Evolutionary conservation across 2,888 invertebrate genomes (phyloP), one percentile per base, ranked within the genome.

Genomic region (Trissolcus japonicus): DNA sequence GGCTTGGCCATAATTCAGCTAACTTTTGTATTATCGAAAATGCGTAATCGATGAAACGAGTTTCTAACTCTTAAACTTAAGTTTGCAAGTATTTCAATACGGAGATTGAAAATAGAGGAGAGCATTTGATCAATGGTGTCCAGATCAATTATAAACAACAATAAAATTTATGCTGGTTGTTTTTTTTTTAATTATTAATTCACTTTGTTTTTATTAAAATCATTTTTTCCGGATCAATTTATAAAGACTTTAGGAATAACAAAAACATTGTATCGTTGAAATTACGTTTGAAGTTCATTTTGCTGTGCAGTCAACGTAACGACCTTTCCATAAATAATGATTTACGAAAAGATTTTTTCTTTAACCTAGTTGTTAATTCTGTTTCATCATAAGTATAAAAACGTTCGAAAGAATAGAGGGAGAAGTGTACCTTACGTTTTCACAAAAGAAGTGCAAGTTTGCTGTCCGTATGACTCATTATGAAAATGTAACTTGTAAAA

Each of bases 401-500:
- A 46, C 46, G 46, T 16, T 16, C 7, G 35, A 35, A 9, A 35
- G 11, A 9, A 35, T 1, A 7, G 35, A 35, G 6, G 35, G 35
- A 35, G 9, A 6, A 35, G 35, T 35, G 35, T 35, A 11, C 35
- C 35, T 11, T 35, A 2, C 35, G 17, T 53, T 67, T 46, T n/a
- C 51, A 46, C 43, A 67, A 74, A 67, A 35, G 66, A 67, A 67
- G 67, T 57, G 61, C 50, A 74, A 57, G 54, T 48, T 67, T 63
- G 63, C 65, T 63, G 69, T 67, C 41, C 62, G 63, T 55, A 54
- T 63, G 55, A 25, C 59, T 62, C 66, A 77, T 72, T 77, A 73
- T 68, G 67, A 68, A 77, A 77, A 77, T 77, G 63, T 72, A 72
- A 69, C 72, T 77, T 60, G 68, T 69, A 73, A 77, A 80, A 79